Conservation (phyloP, 1,140 invertebrate genomes). For the Probaryconus sp. region DNA sequence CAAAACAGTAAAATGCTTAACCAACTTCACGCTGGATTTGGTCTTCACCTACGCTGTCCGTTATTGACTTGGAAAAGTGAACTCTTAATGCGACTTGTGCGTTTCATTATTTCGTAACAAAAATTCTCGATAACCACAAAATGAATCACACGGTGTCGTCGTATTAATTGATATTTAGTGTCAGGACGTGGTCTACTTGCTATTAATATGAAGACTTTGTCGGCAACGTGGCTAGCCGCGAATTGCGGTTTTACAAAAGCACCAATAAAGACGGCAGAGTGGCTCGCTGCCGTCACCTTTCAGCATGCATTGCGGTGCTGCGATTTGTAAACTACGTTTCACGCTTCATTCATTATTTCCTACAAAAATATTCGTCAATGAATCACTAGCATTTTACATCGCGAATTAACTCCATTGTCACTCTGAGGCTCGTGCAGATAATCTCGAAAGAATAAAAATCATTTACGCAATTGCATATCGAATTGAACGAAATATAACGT, state of each 20-base stretch:
- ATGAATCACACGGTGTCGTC: constrained; percentile 67
- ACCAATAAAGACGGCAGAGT: constrained; percentile 70
- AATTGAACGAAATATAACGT: too few species aligned
- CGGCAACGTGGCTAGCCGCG: constrained; percentile 68
- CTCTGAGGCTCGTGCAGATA: too few species aligned
- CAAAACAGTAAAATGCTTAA: too few species aligned
- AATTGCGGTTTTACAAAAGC: constrained; percentile 74
- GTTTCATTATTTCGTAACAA: constrained; percentile 32
- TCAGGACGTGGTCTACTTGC: constrained; percentile 70
- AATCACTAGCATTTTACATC: constrained; percentile 10
- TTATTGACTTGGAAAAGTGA: constrained; percentile 30
- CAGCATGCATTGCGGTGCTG: constrained; percentile 51
- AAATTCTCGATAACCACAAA: constrained; percentile 58
- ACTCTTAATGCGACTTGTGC: constrained; percentile 8
- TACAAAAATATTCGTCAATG: constrained; percentile 29
- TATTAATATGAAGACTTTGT: constrained; percentile 77
- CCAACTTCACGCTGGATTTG: too few species aligned
- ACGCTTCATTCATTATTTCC: constrained; percentile 31
- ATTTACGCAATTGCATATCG: too few species aligned
- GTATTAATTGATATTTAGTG: constrained; percentile 77
- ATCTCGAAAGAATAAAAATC: too few species aligned
- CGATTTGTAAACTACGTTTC: constrained; percentile 52
- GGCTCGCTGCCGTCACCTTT: constrained; percentile 64
- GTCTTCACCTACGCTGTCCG: constrained; percentile 6
- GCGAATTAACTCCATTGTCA: not conserved